Conservation (phyloP, 2,113 vertebrate genomes). For the Ifrita kowaldi region DNA sequence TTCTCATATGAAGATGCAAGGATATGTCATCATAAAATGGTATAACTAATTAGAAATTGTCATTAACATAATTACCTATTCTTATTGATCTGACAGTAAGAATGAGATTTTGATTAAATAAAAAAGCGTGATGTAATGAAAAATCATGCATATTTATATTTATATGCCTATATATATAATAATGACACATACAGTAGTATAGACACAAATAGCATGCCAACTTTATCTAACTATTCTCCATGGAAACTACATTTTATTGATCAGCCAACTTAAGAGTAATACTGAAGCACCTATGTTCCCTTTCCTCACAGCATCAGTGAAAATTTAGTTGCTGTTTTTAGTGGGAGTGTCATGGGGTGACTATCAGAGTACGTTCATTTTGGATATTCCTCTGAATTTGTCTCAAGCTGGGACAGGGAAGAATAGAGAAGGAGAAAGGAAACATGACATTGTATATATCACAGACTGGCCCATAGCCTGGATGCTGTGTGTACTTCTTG, state of each 20-base stretch:
- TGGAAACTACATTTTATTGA: background rate
- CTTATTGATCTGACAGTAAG: background rate
- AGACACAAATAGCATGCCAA: background rate
- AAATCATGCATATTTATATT: background rate
- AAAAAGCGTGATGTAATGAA: background rate
- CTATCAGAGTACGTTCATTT: too few relatives aligned
- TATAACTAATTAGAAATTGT: background rate
- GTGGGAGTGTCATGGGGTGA: too few relatives aligned
- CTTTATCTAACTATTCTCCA: background rate
- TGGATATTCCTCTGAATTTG: too few relatives aligned
- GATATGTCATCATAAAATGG: background rate
- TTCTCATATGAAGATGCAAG: background rate
- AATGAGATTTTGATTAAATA: background rate
- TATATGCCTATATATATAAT: background rate
- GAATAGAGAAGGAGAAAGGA: background rate
- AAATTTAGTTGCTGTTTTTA: background rate
- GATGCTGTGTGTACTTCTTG: background rate
- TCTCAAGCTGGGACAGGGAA: background rate
- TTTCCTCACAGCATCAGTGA: background rate
- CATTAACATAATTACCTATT: background rate
- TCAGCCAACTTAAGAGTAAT: background rate
- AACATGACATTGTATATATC: background rate
- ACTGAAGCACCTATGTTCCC: background rate
- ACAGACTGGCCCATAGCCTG: background rate
- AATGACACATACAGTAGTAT: background rate